phyloP scores from a whole-genome alignment of 2,888 invertebrate species.

The Mimachlamys varia region DNA sequence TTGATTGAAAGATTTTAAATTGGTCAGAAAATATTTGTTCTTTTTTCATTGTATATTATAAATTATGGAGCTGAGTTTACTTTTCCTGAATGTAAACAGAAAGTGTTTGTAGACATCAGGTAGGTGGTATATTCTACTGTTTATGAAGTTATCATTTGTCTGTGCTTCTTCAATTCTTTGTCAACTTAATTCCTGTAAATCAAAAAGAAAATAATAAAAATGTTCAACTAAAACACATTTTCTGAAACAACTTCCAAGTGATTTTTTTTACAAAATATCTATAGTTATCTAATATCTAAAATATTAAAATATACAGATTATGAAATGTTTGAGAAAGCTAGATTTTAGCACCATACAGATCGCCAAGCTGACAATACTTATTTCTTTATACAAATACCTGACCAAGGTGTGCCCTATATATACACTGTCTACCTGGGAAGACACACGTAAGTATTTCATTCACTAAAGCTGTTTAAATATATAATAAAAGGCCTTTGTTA shows the following conservation, averaged over 20 bases:
- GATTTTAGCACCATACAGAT: neutral
- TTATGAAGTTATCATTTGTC: constrained; percentile 1
- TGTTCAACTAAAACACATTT: neutral
- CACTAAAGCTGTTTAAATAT: constrained; percentile 14
- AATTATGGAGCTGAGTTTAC: neutral
- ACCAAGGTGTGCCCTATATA: constrained; percentile 4
- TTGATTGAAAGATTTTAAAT: neutral
- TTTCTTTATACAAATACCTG: neutral
- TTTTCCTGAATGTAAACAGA: neutral
- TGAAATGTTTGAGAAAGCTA: no score
- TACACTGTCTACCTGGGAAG: neutral
- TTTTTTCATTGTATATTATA: neutral
- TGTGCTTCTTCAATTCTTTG: neutral
- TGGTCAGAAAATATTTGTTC: neutral
- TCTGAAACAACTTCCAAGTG: neutral
- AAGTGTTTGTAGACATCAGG: neutral
- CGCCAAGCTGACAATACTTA: neutral
- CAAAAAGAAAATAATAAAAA: neutral
- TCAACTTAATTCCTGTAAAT: neutral
- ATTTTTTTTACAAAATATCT: neutral
- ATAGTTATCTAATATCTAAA: neutral
- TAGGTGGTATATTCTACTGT: constrained; percentile 12
- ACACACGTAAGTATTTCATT: neutral
- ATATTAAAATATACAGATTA: neutral
- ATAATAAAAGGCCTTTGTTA: neutral